These are phyloP conservation scores for Fragum fragum DNA, from an alignment of 2,888 invertebrate genomes.

Conservation along the genomic window DNA sequence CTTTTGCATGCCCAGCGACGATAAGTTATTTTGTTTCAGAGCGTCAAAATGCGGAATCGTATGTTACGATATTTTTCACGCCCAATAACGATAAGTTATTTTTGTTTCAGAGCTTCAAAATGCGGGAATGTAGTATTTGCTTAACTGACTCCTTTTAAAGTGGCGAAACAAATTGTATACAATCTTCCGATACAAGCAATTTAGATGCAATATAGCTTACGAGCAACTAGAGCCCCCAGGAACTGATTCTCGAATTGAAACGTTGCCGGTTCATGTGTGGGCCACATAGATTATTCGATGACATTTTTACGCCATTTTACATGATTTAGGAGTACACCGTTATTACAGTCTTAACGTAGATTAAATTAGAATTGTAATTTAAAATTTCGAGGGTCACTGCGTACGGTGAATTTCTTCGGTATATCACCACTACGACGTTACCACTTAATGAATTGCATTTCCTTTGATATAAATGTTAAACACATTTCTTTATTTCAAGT, in stretches of 20 bases:
- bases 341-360: slow-evolving; percentile 30
- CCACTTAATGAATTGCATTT: too few relatives aligned
- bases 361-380: slow-evolving; percentile 31
- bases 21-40: too few relatives aligned
- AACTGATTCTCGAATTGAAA: slow-evolving; percentile 5
- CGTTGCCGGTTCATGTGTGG: slow-evolving; percentile 4
- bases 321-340: slow-evolving; percentile 19
- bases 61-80: too few relatives aligned
- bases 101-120: too few relatives aligned
- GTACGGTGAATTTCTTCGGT: neutral
- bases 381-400: slow-evolving; percentile 25
- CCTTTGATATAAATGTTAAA: too few relatives aligned
- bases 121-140: too few relatives aligned
- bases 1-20: too few relatives aligned
- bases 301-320: slow-evolving; percentile 28
- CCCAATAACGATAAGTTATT: too few relatives aligned
- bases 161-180: neutral
- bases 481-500: too few relatives aligned
- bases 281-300: slow-evolving; percentile 26
- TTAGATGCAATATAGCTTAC: neutral
- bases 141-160: neutral
- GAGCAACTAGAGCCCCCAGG: slow-evolving; percentile 3
- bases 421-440: neutral
- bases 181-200: slow-evolving; percentile 15
- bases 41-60: too few relatives aligned